Evolutionary conservation across 2,797 vertebrate species (phyloP), one percentile per base, ranked within the genome.

Genomic region (Zonotrichia albicollis): DNA sequence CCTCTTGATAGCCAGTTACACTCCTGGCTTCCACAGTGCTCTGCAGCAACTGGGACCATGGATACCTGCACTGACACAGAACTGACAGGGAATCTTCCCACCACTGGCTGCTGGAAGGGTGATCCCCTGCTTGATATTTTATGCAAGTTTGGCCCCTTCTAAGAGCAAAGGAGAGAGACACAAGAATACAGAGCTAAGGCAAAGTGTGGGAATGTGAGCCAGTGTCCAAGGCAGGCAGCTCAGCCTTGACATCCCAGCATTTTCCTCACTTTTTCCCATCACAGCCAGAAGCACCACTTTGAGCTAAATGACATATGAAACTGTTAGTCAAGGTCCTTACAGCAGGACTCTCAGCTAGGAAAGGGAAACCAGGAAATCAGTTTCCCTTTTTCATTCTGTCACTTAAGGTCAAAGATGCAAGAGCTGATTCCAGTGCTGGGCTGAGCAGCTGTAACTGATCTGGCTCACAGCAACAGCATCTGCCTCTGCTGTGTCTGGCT

Each of bases 181-280:
- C 9, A 51, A 51, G 34, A 79, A 84, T 7, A 19, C 13, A 46
- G 77, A 55, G 30, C 34, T 22, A 62, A 58, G 83, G 32, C 27
- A 29, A 92, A 60, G 43, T 0, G 0, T n/a, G 32, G 29, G 60
- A 72, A 65, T 4, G 13, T 21, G 30, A 87, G 38, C 15, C 40
- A 72, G 34, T 1, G 5, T 11, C 45, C 22, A 46, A 36, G 32
- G 48, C 26, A 93, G 36, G 48, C 0, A 0, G 22, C 64, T 85
- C 46, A 58, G 53, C 40, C 55, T 70, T 72, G 46, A 46, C 19
- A 43, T 16, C 71, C 71, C 8, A 66, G 51, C 40, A 67, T n/a
- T 27, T 66, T 58, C 32, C 48, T 76, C 27, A 50, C 27, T 26
- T 78, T 58, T 78, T 46, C 26, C 22, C 21, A 29, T 27, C 53